Evolutionary conservation across 2,113 vertebrate species (phyloP).

Genomic region (Chionodraco myersi): DNA sequence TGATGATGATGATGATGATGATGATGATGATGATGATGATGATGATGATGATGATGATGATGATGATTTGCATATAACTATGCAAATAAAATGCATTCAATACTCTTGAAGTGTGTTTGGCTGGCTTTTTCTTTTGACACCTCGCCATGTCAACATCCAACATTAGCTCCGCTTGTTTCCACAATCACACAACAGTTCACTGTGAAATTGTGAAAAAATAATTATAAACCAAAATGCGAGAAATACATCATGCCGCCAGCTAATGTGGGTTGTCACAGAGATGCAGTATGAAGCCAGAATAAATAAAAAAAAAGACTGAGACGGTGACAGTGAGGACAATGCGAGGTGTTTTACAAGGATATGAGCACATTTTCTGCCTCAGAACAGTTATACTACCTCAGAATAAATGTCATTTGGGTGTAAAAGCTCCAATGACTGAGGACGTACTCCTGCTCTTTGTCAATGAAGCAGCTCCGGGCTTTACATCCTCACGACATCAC

Average conservation of each 20-base stretch:
- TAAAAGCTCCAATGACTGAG: conserved; percentile 68
- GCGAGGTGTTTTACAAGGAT: conserved; percentile 58
- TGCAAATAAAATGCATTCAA: background rate
- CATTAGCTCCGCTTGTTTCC: background rate
- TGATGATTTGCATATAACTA: background rate
- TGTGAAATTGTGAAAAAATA: conserved; percentile 14
- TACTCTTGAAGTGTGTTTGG: background rate
- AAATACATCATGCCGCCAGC: conserved; percentile 2
- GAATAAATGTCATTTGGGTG: conserved; percentile 70
- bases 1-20: too few species aligned
- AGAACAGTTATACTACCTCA: conserved; percentile 52
- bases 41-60: too few species aligned
- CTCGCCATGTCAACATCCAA: background rate
- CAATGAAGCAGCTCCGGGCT: conserved; percentile 60
- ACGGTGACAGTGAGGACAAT: conserved; percentile 62
- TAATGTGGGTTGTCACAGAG: conserved; percentile 24
- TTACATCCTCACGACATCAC: conserved; percentile 72
- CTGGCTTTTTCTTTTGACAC: background rate
- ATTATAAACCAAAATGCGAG: conserved; percentile 5
- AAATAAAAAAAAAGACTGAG: conserved; percentile 52
- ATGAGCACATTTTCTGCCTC: conserved; percentile 58
- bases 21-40: too few species aligned
- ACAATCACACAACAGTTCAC: background rate
- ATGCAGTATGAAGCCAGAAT: conserved; percentile 16
- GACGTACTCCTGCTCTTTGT: conserved; percentile 58